Percentiles rank a stretch among this genome's conserved stretches.
Conservation (phyloP, 2,113 vertebrate species). For the Rhinoderma darwinii region DNA sequence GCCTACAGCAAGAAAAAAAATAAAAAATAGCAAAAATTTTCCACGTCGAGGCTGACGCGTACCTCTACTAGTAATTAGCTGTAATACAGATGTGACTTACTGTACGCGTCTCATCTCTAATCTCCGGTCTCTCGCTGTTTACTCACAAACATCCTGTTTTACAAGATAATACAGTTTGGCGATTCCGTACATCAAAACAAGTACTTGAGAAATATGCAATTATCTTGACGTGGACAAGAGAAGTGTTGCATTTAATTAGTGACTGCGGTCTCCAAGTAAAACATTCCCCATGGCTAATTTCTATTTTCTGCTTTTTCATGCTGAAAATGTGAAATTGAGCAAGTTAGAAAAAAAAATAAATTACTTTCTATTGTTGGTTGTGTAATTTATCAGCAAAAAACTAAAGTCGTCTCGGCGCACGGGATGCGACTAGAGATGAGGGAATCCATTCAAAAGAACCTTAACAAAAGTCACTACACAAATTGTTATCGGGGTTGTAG, state of each 20-base stretch:
- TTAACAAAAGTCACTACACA: too few species aligned
- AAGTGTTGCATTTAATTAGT: slow-evolving; percentile 15
- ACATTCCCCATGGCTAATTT: slow-evolving; percentile 11
- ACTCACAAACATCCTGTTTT: neutral
- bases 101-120: neutral
- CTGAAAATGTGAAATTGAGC: neutral
- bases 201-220: slow-evolving; percentile 25
- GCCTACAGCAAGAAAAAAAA: neutral
- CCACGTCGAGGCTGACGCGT: neutral
- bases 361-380: neutral
- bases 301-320: slow-evolving; percentile 19
- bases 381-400: neutral
- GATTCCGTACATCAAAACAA: slow-evolving; percentile 37
- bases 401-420: neutral
- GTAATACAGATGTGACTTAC: neutral
- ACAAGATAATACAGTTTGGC: neutral
- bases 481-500: too few species aligned
- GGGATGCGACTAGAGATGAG: neutral
- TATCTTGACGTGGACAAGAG: slow-evolving; percentile 20
- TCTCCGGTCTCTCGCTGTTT: neutral
- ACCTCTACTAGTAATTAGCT: slow-evolving; percentile 5
- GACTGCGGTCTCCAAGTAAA: slow-evolving; percentile 32
- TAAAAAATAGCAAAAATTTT: neutral
- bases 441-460: fast-evolving
- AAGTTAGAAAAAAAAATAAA: slow-evolving; percentile 12